Evolutionary conservation across 2,888 invertebrate species (phyloP).

Genomic region (Orthonevra nobilis): DNA sequence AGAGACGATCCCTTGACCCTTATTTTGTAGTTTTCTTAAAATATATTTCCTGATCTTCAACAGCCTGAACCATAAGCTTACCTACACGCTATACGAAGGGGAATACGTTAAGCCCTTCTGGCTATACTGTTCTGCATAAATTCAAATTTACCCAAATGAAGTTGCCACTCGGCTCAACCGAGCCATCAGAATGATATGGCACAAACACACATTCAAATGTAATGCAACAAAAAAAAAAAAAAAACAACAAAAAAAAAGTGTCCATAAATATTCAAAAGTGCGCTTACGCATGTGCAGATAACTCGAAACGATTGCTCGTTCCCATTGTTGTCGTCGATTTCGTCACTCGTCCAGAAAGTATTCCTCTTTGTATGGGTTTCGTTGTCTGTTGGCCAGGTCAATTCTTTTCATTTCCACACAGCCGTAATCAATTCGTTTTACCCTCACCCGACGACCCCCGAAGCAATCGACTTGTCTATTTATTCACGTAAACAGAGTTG

Average conservation of each 20-base stretch:
- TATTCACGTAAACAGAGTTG: constrained; percentile 27
- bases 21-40: too few relatives aligned
- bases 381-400: constrained; percentile 57
- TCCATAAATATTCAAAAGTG: constrained; percentile 57
- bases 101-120: too few relatives aligned
- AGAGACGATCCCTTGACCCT: too few relatives aligned
- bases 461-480: constrained; percentile 41
- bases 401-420: constrained; percentile 34
- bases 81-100: too few relatives aligned
- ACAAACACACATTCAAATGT: neutral
- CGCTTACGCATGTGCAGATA: constrained; percentile 59
- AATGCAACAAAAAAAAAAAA: constrained; percentile 20
- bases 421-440: constrained; percentile 51
- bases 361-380: neutral
- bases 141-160: constrained; percentile 53
- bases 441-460: constrained; percentile 24
- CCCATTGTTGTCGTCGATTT: constrained; percentile 1
- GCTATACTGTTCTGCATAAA: constrained; percentile 21
- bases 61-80: too few relatives aligned
- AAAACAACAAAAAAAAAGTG: neutral
- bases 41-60: too few relatives aligned
- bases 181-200: neutral
- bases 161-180: constrained; percentile 16
- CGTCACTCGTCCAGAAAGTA: neutral
- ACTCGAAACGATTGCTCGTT: constrained; percentile 33